Conservation (phyloP, 2,113 vertebrate species). For the Psephotus haematonotus region DNA sequence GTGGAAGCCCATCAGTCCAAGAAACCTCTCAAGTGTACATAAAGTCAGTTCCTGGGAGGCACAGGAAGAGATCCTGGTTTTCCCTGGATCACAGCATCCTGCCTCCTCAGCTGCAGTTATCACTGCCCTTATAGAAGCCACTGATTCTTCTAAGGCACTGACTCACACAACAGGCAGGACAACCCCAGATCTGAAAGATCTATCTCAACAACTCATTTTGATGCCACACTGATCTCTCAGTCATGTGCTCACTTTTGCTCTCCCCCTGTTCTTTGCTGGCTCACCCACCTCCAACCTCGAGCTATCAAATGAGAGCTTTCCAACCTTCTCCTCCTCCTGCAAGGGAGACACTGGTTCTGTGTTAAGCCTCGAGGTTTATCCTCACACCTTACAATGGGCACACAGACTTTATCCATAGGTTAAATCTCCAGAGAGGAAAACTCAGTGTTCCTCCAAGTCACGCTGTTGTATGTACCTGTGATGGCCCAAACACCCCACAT, state of each 20-base stretch:
- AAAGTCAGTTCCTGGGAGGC: neutral
- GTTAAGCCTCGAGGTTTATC: neutral
- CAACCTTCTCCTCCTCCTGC: neutral
- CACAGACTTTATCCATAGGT: neutral
- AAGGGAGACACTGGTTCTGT: neutral
- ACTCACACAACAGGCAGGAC: neutral
- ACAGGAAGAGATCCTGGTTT: neutral
- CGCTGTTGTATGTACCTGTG: neutral
- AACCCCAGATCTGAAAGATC: neutral
- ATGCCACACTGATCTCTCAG: neutral
- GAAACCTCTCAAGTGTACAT: neutral
- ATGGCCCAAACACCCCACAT: neutral
- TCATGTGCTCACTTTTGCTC: neutral
- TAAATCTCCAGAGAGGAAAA: neutral
- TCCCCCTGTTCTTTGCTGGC: neutral
- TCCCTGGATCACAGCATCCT: neutral
- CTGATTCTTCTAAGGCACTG: neutral
- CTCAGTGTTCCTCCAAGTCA: neutral
- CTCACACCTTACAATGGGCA: rapidly evolving
- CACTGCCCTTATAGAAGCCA: neutral
- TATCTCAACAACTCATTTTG: neutral
- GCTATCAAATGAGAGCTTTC: neutral
- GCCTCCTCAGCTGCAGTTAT: neutral
- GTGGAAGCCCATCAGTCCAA: neutral
- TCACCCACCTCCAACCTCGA: neutral